These are phyloP conservation scores for Koerneria pararmatus DNA, from an alignment of 2,888 invertebrate species.

Conservation along the genomic window DNA sequence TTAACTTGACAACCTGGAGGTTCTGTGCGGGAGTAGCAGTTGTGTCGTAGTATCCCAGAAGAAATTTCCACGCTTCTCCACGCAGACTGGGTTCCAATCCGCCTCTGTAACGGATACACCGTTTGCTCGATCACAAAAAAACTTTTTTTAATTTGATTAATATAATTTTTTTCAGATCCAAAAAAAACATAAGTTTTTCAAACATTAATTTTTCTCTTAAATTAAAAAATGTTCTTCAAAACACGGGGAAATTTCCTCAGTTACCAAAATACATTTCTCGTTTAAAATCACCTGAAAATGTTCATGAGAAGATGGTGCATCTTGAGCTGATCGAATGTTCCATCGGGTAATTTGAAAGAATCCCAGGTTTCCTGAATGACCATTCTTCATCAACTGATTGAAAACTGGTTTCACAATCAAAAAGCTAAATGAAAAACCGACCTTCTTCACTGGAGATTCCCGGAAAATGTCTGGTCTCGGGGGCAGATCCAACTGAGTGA, in stretches of 20 bases:
- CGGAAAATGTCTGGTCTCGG: slow-evolving; percentile 71
- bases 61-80: slow-evolving; percentile 84
- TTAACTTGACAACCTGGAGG: slow-evolving; percentile 65
- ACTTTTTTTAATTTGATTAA: too few species aligned
- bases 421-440: slow-evolving; percentile 3
- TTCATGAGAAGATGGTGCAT: slow-evolving; percentile 76
- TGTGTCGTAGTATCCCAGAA: slow-evolving; percentile 84
- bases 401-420: background rate
- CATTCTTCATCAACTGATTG: background rate
- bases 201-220: too few species aligned
- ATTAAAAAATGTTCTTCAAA: too few species aligned
- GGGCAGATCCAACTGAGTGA: slow-evolving; percentile 67
- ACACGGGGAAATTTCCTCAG: too few species aligned
- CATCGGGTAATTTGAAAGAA: slow-evolving; percentile 75
- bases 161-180: too few species aligned
- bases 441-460: slow-evolving; percentile 69
- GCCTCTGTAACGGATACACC: too few species aligned
- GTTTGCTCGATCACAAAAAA: too few species aligned
- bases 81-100: slow-evolving; percentile 32
- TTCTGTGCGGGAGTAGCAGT: slow-evolving; percentile 74
- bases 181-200: too few species aligned
- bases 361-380: slow-evolving; percentile 74
- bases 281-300: slow-evolving; percentile 66
- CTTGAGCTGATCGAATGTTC: slow-evolving; percentile 71
- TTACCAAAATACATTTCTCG: slow-evolving; percentile 8